phyloP scores from a whole-genome alignment of 2,797 vertebrate species.

The Tapera naevia region DNA sequence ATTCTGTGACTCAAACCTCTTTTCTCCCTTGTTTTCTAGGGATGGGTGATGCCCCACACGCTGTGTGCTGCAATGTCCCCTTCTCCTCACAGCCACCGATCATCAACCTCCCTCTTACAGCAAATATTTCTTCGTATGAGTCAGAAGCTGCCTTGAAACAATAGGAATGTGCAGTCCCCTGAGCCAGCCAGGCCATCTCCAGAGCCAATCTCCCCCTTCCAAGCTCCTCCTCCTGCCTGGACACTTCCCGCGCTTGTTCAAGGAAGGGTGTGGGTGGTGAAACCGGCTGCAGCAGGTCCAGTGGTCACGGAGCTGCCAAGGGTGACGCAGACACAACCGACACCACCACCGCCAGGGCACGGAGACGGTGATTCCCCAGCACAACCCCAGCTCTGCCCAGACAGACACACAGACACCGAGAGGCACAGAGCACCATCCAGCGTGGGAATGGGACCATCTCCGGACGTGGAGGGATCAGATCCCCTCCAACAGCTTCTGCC shows the following conservation, averaged over 20 bases:
- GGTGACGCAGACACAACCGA: neutral
- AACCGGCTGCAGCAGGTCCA: fast-evolving
- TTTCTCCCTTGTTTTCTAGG: fast-evolving
- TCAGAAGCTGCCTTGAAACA: neutral
- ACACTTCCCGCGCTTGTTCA: fast-evolving
- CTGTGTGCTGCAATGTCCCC: too few relatives aligned
- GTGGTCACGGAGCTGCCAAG: fast-evolving
- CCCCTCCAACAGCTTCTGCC: fast-evolving
- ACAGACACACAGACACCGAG: neutral
- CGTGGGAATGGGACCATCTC: fast-evolving
- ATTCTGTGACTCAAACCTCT: neutral
- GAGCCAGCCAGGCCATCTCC: neutral
- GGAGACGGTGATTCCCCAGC: neutral
- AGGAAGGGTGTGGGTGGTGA: neutral
- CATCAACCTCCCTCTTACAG: neutral
- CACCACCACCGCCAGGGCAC: fast-evolving
- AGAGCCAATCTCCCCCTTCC: fast-evolving
- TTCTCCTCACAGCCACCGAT: fast-evolving
- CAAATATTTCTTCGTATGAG: neutral
- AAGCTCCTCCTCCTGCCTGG: neutral
- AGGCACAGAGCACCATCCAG: neutral
- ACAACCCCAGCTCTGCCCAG: neutral
- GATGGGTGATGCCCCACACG: fast-evolving
- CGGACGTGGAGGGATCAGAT: neutral
- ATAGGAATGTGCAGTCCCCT: neutral